Evolutionary conservation across 2,888 invertebrate genomes (phyloP).

Genomic region (Nomada ruficornis): DNA sequence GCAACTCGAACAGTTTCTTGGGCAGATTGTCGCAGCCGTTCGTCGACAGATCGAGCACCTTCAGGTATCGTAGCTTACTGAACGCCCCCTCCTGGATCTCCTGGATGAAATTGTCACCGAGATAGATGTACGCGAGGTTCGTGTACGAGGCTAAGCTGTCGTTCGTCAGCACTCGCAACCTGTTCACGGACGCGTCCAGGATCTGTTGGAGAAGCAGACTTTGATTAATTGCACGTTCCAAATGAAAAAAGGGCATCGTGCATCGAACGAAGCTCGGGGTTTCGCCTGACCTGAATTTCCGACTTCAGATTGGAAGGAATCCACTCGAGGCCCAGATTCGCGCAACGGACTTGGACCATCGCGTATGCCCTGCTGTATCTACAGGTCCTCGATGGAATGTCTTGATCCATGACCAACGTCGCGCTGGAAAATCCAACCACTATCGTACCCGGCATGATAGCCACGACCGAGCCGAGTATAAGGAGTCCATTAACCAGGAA

Average conservation of each 20-base stretch:
- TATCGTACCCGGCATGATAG: constrained; percentile 30
- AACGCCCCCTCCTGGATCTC: constrained; percentile 86
- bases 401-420: constrained; percentile 71
- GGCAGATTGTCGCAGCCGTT: constrained; percentile 86
- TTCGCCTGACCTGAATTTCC: constrained; percentile 85
- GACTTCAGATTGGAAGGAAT: constrained; percentile 85
- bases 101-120: constrained; percentile 87
- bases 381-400: constrained; percentile 81
- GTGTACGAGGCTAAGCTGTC: constrained; percentile 85
- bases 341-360: constrained; percentile 87
- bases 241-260: background rate
- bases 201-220: constrained; percentile 83
- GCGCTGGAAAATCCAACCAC: constrained; percentile 60
- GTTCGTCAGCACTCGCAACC: constrained; percentile 85
- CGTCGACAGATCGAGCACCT: constrained; percentile 86
- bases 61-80: constrained; percentile 84
- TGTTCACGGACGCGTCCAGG: constrained; percentile 86
- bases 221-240: background rate
- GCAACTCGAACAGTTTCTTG: constrained; percentile 85
- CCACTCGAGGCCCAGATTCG: constrained; percentile 84
- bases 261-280: too few species aligned
- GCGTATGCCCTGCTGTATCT: constrained; percentile 85
- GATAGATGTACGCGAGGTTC: constrained; percentile 86
- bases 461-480: constrained; percentile 61
- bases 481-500: constrained; percentile 68